Percentiles rank a stretch among this genome's conserved stretches.
Conservation (phyloP, 2,797 vertebrate genomes). For the Propithecus deckenii region DNA sequence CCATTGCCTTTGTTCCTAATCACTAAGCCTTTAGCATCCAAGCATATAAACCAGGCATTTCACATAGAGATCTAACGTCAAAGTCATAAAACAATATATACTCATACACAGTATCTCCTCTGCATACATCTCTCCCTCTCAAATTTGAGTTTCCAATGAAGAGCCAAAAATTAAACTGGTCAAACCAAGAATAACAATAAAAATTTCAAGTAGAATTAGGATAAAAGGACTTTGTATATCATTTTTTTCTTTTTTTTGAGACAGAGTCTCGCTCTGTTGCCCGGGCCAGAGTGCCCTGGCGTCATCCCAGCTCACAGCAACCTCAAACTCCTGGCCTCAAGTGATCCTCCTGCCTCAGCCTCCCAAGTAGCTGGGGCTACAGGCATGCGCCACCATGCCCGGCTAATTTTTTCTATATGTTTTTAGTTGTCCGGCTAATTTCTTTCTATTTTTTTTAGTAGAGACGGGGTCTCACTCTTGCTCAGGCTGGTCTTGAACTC, state of each 20-base stretch:
- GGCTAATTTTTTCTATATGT: too few species aligned
- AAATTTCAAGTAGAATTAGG: constrained; percentile 1
- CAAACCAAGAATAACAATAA: constrained; percentile 10
- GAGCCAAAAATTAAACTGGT: background rate
- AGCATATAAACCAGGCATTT: background rate
- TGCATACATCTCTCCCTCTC: background rate
- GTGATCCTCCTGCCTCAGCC: too few species aligned
- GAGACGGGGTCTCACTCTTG: too few species aligned
- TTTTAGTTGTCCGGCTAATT: too few species aligned
- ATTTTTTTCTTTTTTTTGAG: background rate
- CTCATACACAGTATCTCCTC: background rate
- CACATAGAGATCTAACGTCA: background rate
- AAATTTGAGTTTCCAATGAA: background rate
- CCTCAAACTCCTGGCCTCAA: too few species aligned
- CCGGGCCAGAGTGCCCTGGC: too few species aligned
- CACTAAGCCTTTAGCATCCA: background rate
- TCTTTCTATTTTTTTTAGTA: too few species aligned
- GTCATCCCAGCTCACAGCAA: too few species aligned
- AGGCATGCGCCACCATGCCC: too few species aligned
- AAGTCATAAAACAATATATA: background rate
- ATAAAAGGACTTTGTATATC: background rate
- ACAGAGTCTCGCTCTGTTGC: too few species aligned
- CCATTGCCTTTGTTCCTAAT: background rate
- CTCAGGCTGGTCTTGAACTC: too few species aligned
- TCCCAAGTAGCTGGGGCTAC: too few species aligned